Conservation (phyloP, 2,888 invertebrate genomes). For the Plagodis pulveraria region DNA sequence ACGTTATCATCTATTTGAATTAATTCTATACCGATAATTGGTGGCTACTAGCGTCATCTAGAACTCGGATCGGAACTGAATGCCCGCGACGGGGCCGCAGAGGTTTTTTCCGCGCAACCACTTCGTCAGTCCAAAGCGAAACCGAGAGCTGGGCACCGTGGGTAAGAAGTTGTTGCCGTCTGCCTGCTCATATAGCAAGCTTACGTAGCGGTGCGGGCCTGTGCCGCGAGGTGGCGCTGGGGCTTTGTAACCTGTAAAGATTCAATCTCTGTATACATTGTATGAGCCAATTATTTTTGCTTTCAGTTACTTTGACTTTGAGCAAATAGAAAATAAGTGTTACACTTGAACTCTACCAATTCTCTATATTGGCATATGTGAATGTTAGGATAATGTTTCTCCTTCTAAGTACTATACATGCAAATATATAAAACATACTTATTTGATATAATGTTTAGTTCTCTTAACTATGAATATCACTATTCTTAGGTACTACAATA, state of each 20-base stretch:
- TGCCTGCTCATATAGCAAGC: constrained; percentile 71
- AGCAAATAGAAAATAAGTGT: no score
- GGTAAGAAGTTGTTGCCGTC: constrained; percentile 78
- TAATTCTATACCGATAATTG: background rate
- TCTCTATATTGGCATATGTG: no score
- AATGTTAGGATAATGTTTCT: no score
- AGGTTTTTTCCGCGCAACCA: constrained; percentile 75
- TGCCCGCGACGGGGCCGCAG: constrained; percentile 73
- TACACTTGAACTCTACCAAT: no score
- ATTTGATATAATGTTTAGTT: no score
- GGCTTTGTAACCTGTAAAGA: constrained; percentile 68
- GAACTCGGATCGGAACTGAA: constrained; percentile 67
- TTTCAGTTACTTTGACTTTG: no score
- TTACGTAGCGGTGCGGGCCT: constrained; percentile 75
- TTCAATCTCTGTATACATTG: background rate
- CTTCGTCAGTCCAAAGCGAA: constrained; percentile 64
- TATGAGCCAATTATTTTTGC: no score
- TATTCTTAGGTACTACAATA: no score
- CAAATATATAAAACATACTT: no score
- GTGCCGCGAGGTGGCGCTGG: constrained; percentile 78
- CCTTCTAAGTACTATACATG: no score
- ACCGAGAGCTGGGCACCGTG: constrained; percentile 61
- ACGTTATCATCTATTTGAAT: no score
- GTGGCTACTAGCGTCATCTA: constrained; percentile 62
- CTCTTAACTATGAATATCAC: no score